Base-by-base conservation (phyloP, 2,888 invertebrate genomes). In the Allygus modestus region DNA sequence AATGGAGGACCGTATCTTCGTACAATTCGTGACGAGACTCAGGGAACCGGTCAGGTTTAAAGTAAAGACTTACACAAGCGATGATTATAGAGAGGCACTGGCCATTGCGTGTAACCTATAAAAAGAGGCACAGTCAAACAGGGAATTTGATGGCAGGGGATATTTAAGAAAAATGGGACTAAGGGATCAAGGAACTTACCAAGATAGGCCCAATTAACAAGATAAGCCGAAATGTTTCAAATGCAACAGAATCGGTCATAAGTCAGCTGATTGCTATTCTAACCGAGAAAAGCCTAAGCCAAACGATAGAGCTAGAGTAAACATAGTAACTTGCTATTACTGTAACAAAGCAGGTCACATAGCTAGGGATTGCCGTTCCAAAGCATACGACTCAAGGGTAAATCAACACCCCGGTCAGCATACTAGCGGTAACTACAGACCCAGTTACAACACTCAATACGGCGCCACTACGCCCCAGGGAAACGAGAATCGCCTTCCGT, bases 41-140 rank as follows among this genome's bases (percentile, higher is more conserved):
- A 77, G 77, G 20, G 77, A 77, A 77, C 77, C 77, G 0, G 46
- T 43, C 5, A 5, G 77, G 1, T 77, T 77, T 43, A 43, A 77
- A 77, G 77, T 77, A 9, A 79, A 79, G 26, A 9, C 51, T 1
- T 31, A 31, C n/a, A 46, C 7, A 79, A 51, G 26, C 28, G 31
- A 79, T 20, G 51, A 79, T 26, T 79, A 79, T 28, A 43, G 51
- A 28, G 79, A 79, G 15, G 79, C 79, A n/a, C 17, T 79, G 15
- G 26, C 46, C 9, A 20, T 79, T 12, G 79, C 46, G 0, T 79
- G 79, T 31, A 79, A 79, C 26, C 28, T 79, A 23, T 51, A 79
- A 26, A 79, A 79, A 54, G 79, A 79, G 28, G 26, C 28, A 0
- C n/a, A 79, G n/a, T 1, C 46, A 11, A 26, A 54, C 4, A 20